Evolutionary conservation across 2,888 invertebrate genomes (phyloP).

Genomic region (Drosophila longiperda): DNA sequence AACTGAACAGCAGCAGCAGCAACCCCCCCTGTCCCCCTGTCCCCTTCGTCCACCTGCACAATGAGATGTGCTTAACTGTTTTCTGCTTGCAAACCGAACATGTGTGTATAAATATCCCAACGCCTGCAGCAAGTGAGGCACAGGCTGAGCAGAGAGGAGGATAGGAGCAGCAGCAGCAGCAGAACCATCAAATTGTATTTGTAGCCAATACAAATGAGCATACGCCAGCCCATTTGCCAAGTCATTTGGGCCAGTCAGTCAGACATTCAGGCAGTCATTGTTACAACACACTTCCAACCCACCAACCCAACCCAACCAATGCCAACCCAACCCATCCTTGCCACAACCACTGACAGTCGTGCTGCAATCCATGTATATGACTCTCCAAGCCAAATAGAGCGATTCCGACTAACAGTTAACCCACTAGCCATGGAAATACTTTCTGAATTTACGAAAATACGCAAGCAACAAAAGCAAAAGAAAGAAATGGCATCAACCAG

Average conservation of each 20-base stretch:
- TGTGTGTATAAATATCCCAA: constrained; percentile 67
- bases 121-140: constrained; percentile 56
- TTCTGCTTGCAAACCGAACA: constrained; percentile 65
- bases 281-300: not conserved
- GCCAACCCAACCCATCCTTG: constrained; percentile 16
- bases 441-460: constrained; percentile 43
- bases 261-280: constrained; percentile 57
- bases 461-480: constrained; percentile 8
- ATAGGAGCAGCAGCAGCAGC: constrained; percentile 1
- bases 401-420: constrained; percentile 72
- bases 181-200: constrained; percentile 76
- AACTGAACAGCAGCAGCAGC: constrained; percentile 8
- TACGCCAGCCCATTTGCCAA: constrained; percentile 78
- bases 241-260: constrained; percentile 64
- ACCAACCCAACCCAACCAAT: not conserved
- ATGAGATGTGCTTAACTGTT: constrained; percentile 67
- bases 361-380: constrained; percentile 49
- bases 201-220: constrained; percentile 80
- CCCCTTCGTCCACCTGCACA: not conserved
- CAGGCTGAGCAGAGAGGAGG: not conserved
- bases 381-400: constrained; percentile 61
- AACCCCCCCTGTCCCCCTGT: not conserved
- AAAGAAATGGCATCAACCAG: constrained; percentile 1
- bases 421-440: constrained; percentile 65
- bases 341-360: constrained; percentile 4